Percentiles rank a stretch among this genome's conserved stretches.
Conservation (phyloP, 2,888 invertebrate species). For the Euzophera pinguis region DNA sequence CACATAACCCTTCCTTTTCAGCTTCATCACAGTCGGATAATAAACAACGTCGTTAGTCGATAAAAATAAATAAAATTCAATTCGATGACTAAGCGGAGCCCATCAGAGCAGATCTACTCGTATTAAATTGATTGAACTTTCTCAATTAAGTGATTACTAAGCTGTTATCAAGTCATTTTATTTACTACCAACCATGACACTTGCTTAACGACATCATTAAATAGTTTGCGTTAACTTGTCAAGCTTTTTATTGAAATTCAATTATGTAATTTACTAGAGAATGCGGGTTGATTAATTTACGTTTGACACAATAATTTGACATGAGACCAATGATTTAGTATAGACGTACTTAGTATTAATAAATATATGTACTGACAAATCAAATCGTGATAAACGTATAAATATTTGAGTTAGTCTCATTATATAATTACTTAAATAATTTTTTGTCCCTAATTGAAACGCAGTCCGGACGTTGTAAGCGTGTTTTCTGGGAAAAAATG, state of each 20-base stretch:
- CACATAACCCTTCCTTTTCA: no score
- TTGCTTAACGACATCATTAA: neutral
- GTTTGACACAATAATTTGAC: no score
- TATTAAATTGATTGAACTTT: neutral
- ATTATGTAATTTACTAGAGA: neutral
- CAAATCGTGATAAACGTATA: no score
- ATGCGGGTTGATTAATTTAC: neutral
- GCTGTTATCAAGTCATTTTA: neutral
- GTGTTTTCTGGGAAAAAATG: no score
- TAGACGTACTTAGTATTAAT: no score
- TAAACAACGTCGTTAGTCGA: neutral
- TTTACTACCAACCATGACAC: neutral
- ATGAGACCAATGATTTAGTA: no score
- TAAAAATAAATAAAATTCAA: neutral
- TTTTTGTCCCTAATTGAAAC: no score
- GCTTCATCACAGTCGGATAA: no score
- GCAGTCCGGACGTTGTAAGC: no score
- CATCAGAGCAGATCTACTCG: neutral
- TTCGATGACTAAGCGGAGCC: neutral
- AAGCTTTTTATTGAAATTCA: conserved; percentile 1
- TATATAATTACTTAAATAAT: no score
- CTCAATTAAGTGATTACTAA: neutral
- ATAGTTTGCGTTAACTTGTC: neutral
- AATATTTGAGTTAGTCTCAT: no score
- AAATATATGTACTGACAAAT: no score